These are phyloP conservation scores for Xyrichtys novacula DNA, from an alignment of 2,797 vertebrate species.

Conservation along the genomic window DNA sequence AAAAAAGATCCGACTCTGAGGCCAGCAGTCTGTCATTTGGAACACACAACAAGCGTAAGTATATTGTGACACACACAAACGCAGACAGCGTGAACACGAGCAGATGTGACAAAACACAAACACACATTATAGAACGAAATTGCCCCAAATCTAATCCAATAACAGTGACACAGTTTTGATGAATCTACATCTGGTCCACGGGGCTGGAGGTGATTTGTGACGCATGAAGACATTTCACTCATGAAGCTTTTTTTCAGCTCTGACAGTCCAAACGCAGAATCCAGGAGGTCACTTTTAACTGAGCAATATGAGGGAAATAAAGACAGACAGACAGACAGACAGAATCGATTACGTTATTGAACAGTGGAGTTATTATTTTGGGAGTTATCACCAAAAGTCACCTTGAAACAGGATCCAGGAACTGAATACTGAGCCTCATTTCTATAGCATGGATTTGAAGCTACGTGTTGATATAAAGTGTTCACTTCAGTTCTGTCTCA, in stretches of 20 bases:
- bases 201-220: slow-evolving; percentile 33
- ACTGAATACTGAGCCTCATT: slow-evolving; percentile 1
- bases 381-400: slow-evolving; percentile 5
- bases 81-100: background rate
- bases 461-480: background rate
- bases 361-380: slow-evolving; percentile 3
- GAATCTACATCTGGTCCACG: slow-evolving; percentile 32
- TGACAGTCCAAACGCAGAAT: background rate
- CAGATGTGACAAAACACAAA: slow-evolving; percentile 9
- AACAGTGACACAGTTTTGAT: slow-evolving; percentile 42
- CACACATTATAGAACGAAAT: slow-evolving; percentile 9
- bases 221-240: slow-evolving; percentile 11
- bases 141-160: slow-evolving; percentile 37
- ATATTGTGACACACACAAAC: slow-evolving; percentile 10
- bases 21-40: slow-evolving; percentile 52
- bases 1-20: slow-evolving; percentile 43
- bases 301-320: slow-evolving; percentile 9
- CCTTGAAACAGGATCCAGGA: slow-evolving; percentile 12
- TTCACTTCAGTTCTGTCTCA: slow-evolving; percentile 2
- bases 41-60: slow-evolving; percentile 16
- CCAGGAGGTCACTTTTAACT: slow-evolving; percentile 18
- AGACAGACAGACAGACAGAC: too few relatives aligned
- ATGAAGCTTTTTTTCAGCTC: background rate
- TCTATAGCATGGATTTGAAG: too few relatives aligned
- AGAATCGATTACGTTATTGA: slow-evolving; percentile 4